These are phyloP conservation scores for Rattus norvegicus DNA, from an alignment of 2,113 vertebrate genomes.

Conservation along the genomic window GRCr8 NC_086024.1:102620001-102620500, in stretches of 20 bases:
- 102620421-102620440: conserved; percentile 10
- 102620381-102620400: conserved; percentile 43
- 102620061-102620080: background rate
- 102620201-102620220: conserved; percentile 48
- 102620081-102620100: conserved; percentile 48
- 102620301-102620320: background rate
- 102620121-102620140: background rate
- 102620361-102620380: background rate
- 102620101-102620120: conserved; percentile 53
- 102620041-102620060: background rate
- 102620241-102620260: conserved; percentile 40
- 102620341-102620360: background rate
- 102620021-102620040: conserved; percentile 47
- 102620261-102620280: background rate
- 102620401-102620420: background rate
- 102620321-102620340: conserved; percentile 30
- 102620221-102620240: conserved; percentile 44
- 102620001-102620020: conserved; percentile 28
- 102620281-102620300: background rate
- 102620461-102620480: background rate
- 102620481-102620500: background rate
- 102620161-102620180: conserved; percentile 40
- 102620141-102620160: conserved; percentile 49
- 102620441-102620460: conserved; percentile 27
- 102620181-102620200: conserved; percentile 52